phyloP scores from a whole-genome alignment of 2,888 invertebrate genomes.

The Pheosia gnoma region DNA sequence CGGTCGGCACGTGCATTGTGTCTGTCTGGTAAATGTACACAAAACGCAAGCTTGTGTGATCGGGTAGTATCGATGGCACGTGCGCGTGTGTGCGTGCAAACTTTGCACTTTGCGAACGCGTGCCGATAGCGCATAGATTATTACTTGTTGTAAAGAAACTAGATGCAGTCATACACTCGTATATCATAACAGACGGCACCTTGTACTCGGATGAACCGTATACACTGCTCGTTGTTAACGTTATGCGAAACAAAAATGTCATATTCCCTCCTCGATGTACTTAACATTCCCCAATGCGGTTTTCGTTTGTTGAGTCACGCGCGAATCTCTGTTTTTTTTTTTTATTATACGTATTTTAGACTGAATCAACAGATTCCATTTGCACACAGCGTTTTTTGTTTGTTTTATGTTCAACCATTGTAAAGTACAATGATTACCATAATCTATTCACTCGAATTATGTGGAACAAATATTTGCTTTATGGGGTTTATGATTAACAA shows the following conservation, averaged over 20 bases:
- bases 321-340: constrained; percentile 16
- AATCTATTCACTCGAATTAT: constrained; percentile 6
- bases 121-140: constrained; percentile 45
- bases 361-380: constrained; percentile 17
- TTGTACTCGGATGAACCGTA: neutral
- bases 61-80: constrained; percentile 39
- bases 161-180: constrained; percentile 9
- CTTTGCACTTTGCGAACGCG: constrained; percentile 67
- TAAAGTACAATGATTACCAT: constrained; percentile 14
- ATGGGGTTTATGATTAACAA: constrained; percentile 12
- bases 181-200: neutral
- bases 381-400: constrained; percentile 15
- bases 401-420: constrained; percentile 10
- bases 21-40: constrained; percentile 56
- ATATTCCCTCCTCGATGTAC: constrained; percentile 17
- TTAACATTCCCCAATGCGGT: neutral
- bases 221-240: constrained; percentile 2
- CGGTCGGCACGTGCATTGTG: constrained; percentile 53
- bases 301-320: constrained; percentile 23
- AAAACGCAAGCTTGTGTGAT: constrained; percentile 39
- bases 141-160: constrained; percentile 17
- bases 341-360: constrained; percentile 21
- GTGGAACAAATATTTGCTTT: constrained; percentile 6
- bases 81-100: constrained; percentile 51
- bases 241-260: neutral